Evolutionary conservation across 2,113 vertebrate species (phyloP).

Genomic region (Megaceryle torquata): DNA sequence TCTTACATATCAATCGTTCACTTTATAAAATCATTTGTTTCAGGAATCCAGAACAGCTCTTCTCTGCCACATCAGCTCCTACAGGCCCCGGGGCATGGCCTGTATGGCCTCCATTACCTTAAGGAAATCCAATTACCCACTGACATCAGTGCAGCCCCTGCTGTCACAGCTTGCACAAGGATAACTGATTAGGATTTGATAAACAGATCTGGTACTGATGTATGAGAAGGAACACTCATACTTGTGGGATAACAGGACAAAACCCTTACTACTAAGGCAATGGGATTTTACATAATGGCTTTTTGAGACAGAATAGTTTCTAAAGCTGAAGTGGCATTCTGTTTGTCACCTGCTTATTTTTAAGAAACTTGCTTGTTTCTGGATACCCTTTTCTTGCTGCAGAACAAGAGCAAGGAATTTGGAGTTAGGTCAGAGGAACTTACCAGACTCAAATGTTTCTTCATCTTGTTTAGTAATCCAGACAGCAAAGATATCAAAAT

Average conservation of each 20-base stretch:
- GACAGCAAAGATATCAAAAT: slow-evolving; percentile 44
- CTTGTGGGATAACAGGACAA: background rate
- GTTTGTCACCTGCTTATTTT: background rate
- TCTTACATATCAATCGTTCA: background rate
- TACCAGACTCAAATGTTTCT: slow-evolving; percentile 97
- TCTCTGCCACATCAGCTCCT: background rate
- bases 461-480: slow-evolving; percentile 79
- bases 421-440: slow-evolving; percentile 55
- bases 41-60: background rate
- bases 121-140: slow-evolving; percentile 23
- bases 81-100: background rate
- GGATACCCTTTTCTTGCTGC: background rate
- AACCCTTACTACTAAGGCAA: background rate
- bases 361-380: background rate
- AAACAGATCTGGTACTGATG: background rate
- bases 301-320: background rate
- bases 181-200: background rate
- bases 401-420: background rate
- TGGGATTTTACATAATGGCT: background rate
- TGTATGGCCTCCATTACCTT: background rate
- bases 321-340: background rate
- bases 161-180: background rate
- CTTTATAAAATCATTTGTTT: background rate
- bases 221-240: background rate
- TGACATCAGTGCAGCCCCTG: slow-evolving; percentile 13